These are phyloP conservation scores for Laspeyria flexula DNA, from an alignment of 2,888 invertebrate species.

Conservation along the genomic window DNA sequence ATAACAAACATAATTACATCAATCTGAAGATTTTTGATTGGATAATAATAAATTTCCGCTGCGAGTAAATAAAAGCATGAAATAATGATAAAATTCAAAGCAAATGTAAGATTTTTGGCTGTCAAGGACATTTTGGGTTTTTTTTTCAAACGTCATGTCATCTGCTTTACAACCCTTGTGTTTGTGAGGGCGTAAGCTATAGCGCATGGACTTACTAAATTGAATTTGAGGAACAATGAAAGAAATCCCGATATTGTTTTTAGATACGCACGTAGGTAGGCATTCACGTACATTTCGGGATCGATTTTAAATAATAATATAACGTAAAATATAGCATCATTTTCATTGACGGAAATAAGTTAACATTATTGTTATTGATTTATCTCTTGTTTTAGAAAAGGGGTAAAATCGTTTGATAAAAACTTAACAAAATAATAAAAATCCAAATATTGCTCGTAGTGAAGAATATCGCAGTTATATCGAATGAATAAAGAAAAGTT, in stretches of 20 bases:
- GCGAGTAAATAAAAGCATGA: neutral
- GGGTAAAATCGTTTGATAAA: no score
- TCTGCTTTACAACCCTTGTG: neutral
- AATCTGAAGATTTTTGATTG: slow-evolving; percentile 5
- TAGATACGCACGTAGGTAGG: no score
- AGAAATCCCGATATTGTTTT: no score
- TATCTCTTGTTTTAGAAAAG: no score
- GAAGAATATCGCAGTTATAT: slow-evolving; percentile 49
- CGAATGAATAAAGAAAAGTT: slow-evolving; percentile 63
- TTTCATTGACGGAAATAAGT: no score
- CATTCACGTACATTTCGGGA: no score
- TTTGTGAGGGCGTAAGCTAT: neutral
- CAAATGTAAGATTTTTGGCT: neutral
- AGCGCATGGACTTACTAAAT: no score
- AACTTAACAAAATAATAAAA: slow-evolving; percentile 10
- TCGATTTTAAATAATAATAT: no score
- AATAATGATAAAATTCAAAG: neutral
- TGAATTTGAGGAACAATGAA: no score
- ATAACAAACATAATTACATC: neutral
- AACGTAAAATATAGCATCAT: no score
- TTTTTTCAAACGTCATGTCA: neutral
- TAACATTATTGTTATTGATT: no score
- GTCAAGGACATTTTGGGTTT: neutral
- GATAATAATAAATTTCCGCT: neutral
- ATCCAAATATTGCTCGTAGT: slow-evolving; percentile 37